Evolutionary conservation across 2,113 vertebrate genomes (phyloP).

Genomic region (Toxostoma redivivum): DNA sequence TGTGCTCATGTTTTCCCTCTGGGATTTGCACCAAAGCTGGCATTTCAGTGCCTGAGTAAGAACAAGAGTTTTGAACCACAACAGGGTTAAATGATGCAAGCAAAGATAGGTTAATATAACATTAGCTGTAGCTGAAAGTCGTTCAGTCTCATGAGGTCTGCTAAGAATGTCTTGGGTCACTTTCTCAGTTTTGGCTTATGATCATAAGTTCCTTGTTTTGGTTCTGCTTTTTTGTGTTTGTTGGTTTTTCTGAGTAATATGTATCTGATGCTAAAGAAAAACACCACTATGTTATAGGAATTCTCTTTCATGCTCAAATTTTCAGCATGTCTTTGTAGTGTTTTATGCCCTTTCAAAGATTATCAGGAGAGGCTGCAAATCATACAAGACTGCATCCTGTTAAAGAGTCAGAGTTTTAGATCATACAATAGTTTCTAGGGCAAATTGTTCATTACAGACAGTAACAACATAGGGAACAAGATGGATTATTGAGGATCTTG

Average conservation of each 20-base stretch:
- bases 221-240: background rate
- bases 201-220: background rate
- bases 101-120: background rate
- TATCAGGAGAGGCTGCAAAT: background rate
- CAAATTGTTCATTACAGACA: background rate
- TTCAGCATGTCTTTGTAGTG: background rate
- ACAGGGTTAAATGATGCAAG: background rate
- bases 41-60: background rate
- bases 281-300: background rate
- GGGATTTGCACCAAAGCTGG: background rate
- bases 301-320: background rate
- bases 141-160: background rate
- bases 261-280: background rate
- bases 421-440: background rate
- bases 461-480: background rate
- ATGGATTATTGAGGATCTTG: background rate
- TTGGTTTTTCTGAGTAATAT: background rate
- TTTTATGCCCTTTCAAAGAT: background rate
- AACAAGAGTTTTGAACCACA: background rate
- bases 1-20: accelerated
- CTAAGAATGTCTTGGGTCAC: background rate
- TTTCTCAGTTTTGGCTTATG: background rate
- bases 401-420: background rate
- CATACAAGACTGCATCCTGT: background rate
- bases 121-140: background rate